Evolutionary conservation across 2,888 invertebrate genomes (phyloP).

Genomic region (Chrysina gloriosa): DNA sequence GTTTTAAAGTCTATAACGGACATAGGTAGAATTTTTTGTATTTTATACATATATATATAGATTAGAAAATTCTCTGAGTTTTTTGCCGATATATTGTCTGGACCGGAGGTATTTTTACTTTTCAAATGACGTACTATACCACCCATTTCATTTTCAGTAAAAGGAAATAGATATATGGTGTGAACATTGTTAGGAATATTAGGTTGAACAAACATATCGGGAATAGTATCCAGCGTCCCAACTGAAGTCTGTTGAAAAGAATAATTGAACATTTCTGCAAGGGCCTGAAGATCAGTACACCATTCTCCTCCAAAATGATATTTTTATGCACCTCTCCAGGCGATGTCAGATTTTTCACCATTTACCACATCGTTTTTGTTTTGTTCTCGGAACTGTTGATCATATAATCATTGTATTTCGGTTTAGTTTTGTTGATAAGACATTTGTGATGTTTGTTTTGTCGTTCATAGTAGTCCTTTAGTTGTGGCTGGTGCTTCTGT

Average conservation of each 20-base stretch:
- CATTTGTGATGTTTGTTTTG: not conserved
- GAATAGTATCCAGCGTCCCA: not conserved
- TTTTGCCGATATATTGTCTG: too few species aligned
- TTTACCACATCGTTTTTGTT: not conserved
- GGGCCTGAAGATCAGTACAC: not conserved
- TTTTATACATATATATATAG: too few species aligned
- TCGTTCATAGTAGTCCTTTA: not conserved
- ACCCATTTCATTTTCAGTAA: not conserved
- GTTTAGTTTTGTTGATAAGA: not conserved
- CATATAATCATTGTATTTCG: not conserved
- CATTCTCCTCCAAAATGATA: not conserved
- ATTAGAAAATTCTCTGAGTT: too few species aligned
- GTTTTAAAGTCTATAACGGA: too few species aligned
- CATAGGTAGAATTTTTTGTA: too few species aligned
- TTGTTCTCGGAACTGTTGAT: not conserved
- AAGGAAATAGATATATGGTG: not conserved
- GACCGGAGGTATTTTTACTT: too few species aligned
- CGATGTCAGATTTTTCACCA: too few species aligned
- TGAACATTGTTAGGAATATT: not conserved
- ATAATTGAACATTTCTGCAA: not conserved
- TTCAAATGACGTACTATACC: too few species aligned
- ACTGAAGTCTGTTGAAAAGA: not conserved
- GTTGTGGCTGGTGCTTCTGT: not conserved
- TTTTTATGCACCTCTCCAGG: not conserved
- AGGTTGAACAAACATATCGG: not conserved